phyloP scores from a whole-genome alignment of 2,797 vertebrate genomes.

The Lacerta bilineata region DNA sequence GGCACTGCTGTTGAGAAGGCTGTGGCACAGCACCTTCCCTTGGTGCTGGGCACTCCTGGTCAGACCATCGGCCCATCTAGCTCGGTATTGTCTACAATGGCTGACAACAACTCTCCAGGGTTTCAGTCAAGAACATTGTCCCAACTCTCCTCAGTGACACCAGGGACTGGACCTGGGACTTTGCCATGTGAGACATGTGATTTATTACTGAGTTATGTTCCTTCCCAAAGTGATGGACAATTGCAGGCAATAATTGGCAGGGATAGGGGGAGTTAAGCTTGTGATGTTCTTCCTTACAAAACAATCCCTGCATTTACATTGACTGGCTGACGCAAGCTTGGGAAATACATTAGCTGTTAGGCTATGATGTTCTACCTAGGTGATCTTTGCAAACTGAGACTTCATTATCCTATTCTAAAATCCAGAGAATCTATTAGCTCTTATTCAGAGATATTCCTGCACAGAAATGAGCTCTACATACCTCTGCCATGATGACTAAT shows the following conservation, averaged over 20 bases:
- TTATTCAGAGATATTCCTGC: neutral
- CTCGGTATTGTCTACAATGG: too few relatives aligned
- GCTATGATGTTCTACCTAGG: neutral
- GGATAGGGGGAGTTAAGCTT: neutral
- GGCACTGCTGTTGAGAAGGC: too few relatives aligned
- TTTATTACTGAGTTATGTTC: too few relatives aligned
- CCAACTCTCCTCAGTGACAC: too few relatives aligned
- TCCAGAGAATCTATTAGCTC: neutral
- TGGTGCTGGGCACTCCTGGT: neutral
- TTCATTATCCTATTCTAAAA: neutral
- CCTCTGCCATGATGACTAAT: neutral
- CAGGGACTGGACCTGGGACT: too few relatives aligned
- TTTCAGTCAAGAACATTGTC: too few relatives aligned
- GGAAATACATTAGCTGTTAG: neutral
- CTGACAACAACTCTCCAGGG: too few relatives aligned
- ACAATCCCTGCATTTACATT: neutral
- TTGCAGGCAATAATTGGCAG: neutral
- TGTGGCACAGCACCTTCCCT: neutral
- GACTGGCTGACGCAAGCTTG: neutral
- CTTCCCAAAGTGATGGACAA: neutral
- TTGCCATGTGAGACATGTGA: too few relatives aligned
- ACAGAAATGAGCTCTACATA: neutral
- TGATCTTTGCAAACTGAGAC: neutral
- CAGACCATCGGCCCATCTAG: neutral
- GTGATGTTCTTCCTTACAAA: neutral